phyloP scores from a whole-genome alignment of 2,888 invertebrate genomes.

The Caenorhabditis japonica region DNA sequence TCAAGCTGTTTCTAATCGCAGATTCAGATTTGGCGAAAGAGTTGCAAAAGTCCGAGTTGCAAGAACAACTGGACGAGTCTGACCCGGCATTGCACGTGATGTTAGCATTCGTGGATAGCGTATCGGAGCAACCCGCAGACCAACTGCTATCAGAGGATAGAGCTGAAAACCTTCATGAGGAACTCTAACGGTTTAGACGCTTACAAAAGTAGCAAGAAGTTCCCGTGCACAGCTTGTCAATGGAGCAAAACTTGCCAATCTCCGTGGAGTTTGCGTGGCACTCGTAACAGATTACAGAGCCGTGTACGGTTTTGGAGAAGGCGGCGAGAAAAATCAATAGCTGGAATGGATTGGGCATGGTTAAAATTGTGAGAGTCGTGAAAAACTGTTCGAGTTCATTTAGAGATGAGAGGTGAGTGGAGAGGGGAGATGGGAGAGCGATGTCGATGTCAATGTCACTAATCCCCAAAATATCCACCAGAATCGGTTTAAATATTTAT shows the following conservation, averaged over 20 bases:
- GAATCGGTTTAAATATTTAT: too few relatives aligned
- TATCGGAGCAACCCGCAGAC: slow-evolving; percentile 35
- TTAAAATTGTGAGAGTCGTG: not conserved
- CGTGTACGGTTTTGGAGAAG: not conserved
- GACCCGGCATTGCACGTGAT: slow-evolving; percentile 24
- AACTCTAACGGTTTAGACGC: not conserved
- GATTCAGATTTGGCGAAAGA: slow-evolving; percentile 28
- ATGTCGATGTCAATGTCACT: too few relatives aligned
- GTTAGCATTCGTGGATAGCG: slow-evolving; percentile 15
- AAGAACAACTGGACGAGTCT: slow-evolving; percentile 18
- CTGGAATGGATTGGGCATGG: not conserved
- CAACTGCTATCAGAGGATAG: slow-evolving; percentile 23
- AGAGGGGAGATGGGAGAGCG: too few relatives aligned
- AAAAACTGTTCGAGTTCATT: too few relatives aligned
- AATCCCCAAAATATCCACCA: too few relatives aligned
- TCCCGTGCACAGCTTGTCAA: slow-evolving; percentile 56
- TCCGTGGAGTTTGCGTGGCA: slow-evolving; percentile 57
- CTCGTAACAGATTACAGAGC: slow-evolving; percentile 51
- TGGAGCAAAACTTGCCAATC: slow-evolving; percentile 57
- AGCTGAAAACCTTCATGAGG: slow-evolving; percentile 8
- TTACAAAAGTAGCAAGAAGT: slow-evolving; percentile 57
- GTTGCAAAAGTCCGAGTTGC: slow-evolving; percentile 48
- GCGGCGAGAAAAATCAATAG: not conserved
- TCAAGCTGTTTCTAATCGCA: slow-evolving; percentile 8
- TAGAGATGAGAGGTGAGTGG: too few relatives aligned